Evolutionary conservation across 2,888 invertebrate species (phyloP).

Genomic region (Dichetophora obliterata): DNA sequence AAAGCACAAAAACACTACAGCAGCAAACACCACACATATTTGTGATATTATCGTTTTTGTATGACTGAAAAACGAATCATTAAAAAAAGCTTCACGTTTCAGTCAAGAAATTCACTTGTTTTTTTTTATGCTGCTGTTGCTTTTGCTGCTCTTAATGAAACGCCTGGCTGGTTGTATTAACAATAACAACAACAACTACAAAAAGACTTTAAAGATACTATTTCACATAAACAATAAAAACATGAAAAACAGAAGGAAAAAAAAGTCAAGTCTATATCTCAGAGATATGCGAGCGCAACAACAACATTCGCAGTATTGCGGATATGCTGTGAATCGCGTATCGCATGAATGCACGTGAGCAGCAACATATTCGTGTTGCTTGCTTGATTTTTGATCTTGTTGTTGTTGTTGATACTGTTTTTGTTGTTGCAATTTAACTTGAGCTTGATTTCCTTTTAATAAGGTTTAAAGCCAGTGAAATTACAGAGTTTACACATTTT

Average conservation of each 20-base stretch:
- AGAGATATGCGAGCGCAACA: not conserved
- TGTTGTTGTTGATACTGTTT: not conserved
- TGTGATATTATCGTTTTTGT: too few species aligned
- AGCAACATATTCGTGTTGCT: not conserved
- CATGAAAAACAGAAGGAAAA: not conserved
- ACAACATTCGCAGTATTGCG: not conserved
- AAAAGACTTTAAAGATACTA: not conserved
- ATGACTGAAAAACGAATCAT: too few species aligned
- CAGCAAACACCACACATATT: too few species aligned
- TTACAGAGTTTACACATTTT: not conserved
- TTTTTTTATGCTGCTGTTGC: not conserved
- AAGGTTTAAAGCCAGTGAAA: not conserved
- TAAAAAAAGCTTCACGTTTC: not conserved
- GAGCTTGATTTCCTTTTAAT: not conserved
- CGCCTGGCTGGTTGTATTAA: not conserved
- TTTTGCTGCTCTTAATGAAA: not conserved
- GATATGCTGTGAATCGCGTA: conserved; percentile 1
- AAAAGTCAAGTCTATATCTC: conserved; percentile 1
- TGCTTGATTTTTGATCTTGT: not conserved
- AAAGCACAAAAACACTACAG: too few species aligned
- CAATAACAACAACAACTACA: not conserved
- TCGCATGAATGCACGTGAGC: conserved; percentile 28
- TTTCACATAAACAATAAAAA: not conserved
- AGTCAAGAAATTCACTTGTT: not conserved
- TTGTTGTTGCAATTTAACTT: not conserved